Base-by-base conservation (phyloP, 1,140 invertebrate species). In the Trichonephila inaurata region DNA sequence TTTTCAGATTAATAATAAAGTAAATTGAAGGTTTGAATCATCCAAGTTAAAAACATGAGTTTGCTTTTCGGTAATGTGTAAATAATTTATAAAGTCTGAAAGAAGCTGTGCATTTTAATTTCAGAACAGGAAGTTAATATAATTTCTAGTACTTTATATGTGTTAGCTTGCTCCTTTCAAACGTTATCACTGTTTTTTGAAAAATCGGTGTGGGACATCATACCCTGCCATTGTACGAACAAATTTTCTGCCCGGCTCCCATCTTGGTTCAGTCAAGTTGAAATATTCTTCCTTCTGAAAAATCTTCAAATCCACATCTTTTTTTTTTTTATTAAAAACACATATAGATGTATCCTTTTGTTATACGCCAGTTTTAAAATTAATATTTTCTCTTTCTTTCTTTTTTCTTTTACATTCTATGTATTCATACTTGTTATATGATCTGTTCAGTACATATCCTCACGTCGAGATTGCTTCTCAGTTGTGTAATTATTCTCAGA, bases 141-240 rank as follows among this genome's bases (percentile, higher is more conserved):
- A 66, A 64, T 64, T n/a, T 8, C 21, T 88, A 66, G 86, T 19
- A 12, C 7, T 33, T 91, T 90, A 60, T 51, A 24, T 40, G 58
- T 61, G 18, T 60, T 24, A 88, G 92, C 92, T 93, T 93, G 92
- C 92, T 93, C 92, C 92, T 93, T 81, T 93, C 92, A 89, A 93
- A 93, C 86, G 92, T 89, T 89, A 77, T 18, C 66, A 62, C 92
- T 93, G 92, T 89, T 93, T 93, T 89, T 93, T 93, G 92, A 93
- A 93, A 87, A 16, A 16, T 83, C 21, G 24, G 62, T 14, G 33
- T 51, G 14, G 61, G 82, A 92, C 82, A 58, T 91, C 40, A 85
- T 33, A 91, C 72, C 72, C 89, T 82, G 77, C 72, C 51, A 82
- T 82, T 44, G 24, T 61, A 89, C 18, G 62, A 88, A 66, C n/a